A percentile compares a stretch with the other conserved stretches of the same genome.
These are phyloP conservation scores for Ceratoteleas bidentatus DNA, from an alignment of 1,140 invertebrate genomes.

Conservation along the genomic window DNA sequence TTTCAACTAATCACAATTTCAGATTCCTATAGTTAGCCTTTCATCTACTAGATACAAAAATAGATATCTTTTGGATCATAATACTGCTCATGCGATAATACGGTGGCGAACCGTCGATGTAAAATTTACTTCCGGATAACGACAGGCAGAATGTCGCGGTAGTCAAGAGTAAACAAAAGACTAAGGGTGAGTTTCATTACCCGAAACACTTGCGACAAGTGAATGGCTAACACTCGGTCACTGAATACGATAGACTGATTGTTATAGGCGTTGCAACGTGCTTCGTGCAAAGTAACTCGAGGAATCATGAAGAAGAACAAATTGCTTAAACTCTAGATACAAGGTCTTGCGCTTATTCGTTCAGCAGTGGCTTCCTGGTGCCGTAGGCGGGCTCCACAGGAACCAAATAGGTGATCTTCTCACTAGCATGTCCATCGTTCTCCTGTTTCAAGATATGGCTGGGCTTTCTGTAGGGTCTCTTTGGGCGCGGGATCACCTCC, in stretches of 20 bases:
- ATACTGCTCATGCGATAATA: slow-evolving; percentile 46
- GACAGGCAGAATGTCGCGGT: background rate
- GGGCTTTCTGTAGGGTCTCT: slow-evolving; percentile 72
- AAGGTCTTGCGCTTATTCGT: slow-evolving; percentile 40
- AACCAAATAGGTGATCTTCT: slow-evolving; percentile 78
- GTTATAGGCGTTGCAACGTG: slow-evolving; percentile 7
- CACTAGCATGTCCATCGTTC: slow-evolving; percentile 69
- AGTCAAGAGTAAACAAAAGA: slow-evolving; percentile 62
- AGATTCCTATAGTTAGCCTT: slow-evolving; percentile 64
- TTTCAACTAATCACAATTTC: slow-evolving; percentile 56
- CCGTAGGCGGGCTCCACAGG: slow-evolving; percentile 75
- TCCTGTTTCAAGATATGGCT: slow-evolving; percentile 74
- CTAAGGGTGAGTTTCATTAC: slow-evolving; percentile 49
- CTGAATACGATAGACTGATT: slow-evolving; percentile 9
- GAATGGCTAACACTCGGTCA: slow-evolving; percentile 19
- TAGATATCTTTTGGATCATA: slow-evolving; percentile 59
- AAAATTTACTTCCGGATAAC: slow-evolving; percentile 18
- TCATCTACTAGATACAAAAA: slow-evolving; percentile 56
- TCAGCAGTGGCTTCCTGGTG: slow-evolving; percentile 68
- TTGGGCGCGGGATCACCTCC: slow-evolving; percentile 69
- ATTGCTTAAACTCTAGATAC: slow-evolving; percentile 54
- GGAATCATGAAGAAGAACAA: slow-evolving; percentile 59
- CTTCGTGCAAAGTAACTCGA: slow-evolving; percentile 56
- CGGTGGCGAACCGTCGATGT: background rate
- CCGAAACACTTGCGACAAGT: slow-evolving; percentile 29